phyloP scores from a whole-genome alignment of 2,888 invertebrate species.

The Pristionchus fissidentatus region DNA sequence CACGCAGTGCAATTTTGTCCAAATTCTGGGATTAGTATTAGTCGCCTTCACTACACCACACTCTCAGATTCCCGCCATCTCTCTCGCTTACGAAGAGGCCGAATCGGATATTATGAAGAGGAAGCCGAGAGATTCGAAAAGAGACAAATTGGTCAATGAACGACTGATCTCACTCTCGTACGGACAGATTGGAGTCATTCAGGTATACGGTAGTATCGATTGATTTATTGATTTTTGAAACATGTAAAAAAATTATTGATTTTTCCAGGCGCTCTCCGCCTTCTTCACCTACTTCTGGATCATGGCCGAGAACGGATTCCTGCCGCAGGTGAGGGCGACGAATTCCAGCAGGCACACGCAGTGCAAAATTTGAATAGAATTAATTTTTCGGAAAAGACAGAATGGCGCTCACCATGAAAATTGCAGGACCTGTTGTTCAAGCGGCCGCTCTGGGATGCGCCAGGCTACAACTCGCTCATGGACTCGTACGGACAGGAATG shows the following conservation, averaged over 20 bases:
- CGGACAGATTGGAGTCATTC: constrained; percentile 99
- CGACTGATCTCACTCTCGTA: constrained; percentile 99
- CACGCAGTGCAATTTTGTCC: neutral
- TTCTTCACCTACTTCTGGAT: constrained; percentile 99
- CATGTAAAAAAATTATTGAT: neutral
- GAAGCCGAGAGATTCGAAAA: constrained; percentile 80
- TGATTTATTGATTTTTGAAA: too few relatives aligned
- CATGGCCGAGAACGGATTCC: constrained; percentile 99
- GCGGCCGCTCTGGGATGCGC: constrained; percentile 96
- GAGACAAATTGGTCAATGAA: constrained; percentile 83
- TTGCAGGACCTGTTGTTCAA: constrained; percentile 90
- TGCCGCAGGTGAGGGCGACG: too few relatives aligned
- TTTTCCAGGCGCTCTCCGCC: constrained; percentile 87
- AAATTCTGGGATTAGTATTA: constrained; percentile 58
- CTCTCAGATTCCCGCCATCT: constrained; percentile 81
- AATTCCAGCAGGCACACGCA: too few relatives aligned
- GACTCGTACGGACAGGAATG: constrained; percentile 99
- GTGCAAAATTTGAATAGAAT: too few relatives aligned
- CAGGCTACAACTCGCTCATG: constrained; percentile 95
- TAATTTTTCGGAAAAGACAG: too few relatives aligned
- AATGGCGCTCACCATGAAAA: too few relatives aligned
- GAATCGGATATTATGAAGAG: constrained; percentile 85
- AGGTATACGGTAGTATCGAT: constrained; percentile 81
- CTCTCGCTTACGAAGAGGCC: constrained; percentile 83
- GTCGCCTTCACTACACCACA: too few relatives aligned